Base-by-base conservation (phyloP, 2,113 vertebrate species). In the Tauraco erythrolophus region DNA sequence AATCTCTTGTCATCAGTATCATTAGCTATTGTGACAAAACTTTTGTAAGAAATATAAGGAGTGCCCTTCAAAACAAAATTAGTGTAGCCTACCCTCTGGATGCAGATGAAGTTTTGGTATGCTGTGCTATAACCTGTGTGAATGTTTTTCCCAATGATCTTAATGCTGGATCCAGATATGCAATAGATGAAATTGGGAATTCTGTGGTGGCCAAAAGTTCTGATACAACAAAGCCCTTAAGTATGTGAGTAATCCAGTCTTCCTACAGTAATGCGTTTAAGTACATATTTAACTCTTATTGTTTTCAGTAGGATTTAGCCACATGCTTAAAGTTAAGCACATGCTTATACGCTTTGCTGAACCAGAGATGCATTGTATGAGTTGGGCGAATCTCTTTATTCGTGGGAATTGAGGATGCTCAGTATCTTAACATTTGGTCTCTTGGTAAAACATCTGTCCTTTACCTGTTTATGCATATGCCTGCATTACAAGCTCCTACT, bases 1-100 rank as follows among this genome's bases (percentile, higher is more conserved):
- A 74, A 88, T 96, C 96, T 97, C 83, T 84, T 95, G 66, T 15
- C 48, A 54, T 76, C 60, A 81, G 30, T 71, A 83, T 78, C 70
- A 48, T 25, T 80, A 84, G 13, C 3, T 70, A 66, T 78, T 79
- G 37, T 62, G 84, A 91, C 51, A 81, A 85, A 83, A 69, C 7
- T 51, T 96, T 24, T 70, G 62, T 35, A 94, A 91, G 23, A 76
- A 60, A 71, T 37, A 22, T 10, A 84, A 76, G 14, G n/a, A 35
- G 7, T 43, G 27, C 6, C 39, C 25, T 89, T 87, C 74, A 61
- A 84, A 94, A 75, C 15, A 25, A 72, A 90, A 87, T 56, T 35
- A 82, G 8, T 37, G 28, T 31, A 37, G 27, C 19, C 17, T 68
- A 23, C 16, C 5, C 28, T 35, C 46, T 85, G 54, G 51, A 69